Conservation (phyloP, 2,113 vertebrate genomes). For the Gorsachius goisagi region DNA sequence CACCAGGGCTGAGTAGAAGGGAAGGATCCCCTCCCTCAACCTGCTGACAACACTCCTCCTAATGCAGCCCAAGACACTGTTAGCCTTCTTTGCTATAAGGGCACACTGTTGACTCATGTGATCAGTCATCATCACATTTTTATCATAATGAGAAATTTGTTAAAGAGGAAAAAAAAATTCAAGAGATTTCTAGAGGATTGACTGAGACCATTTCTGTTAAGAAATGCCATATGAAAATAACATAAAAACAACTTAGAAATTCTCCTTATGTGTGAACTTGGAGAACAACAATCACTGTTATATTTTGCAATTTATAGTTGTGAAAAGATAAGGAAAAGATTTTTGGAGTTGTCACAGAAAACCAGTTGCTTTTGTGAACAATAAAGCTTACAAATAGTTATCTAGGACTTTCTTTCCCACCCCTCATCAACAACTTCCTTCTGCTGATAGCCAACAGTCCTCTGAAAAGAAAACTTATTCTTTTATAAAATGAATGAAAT, state of each 20-base stretch:
- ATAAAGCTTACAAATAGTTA: background rate
- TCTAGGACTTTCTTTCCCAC: background rate
- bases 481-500: background rate
- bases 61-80: background rate
- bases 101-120: background rate
- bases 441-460: background rate
- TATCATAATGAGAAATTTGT: background rate
- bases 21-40: accelerated
- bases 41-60: background rate
- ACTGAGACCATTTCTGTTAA: background rate
- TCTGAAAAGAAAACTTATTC: background rate
- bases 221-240: background rate
- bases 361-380: background rate
- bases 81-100: background rate
- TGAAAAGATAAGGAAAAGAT: background rate
- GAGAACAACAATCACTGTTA: background rate
- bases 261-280: background rate
- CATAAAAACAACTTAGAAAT: background rate
- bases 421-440: background rate
- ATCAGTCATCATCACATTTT: background rate
- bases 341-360: background rate
- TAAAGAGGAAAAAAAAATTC: background rate
- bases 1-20: background rate
- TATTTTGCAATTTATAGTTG: background rate
- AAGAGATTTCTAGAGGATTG: background rate